These are phyloP conservation scores for Lissocephala sabroskyi DNA, from an alignment of 2,888 invertebrate species.

Conservation along the genomic window DNA sequence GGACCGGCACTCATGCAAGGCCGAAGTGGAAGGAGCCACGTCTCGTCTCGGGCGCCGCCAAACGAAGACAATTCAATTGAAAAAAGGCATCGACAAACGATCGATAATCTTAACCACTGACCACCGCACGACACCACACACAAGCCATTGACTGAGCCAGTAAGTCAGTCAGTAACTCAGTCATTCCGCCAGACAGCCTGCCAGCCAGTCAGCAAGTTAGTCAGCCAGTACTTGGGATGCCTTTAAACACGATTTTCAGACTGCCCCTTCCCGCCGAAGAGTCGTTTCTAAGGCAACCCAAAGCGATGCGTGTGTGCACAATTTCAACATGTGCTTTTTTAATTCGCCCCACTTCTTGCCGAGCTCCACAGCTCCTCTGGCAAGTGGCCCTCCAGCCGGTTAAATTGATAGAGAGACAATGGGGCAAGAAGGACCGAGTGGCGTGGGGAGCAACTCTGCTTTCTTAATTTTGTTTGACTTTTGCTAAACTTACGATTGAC, in stretches of 20 bases:
- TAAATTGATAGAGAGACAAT: too few relatives aligned
- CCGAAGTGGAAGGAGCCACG: conserved; percentile 11
- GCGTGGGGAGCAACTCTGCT: conserved; percentile 17
- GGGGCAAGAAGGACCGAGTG: too few relatives aligned
- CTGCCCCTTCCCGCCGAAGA: too few relatives aligned
- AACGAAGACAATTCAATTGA: conserved; percentile 64
- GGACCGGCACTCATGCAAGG: conserved; percentile 3
- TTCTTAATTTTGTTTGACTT: conserved; percentile 59
- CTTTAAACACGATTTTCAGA: too few relatives aligned
- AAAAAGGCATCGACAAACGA: conserved; percentile 31
- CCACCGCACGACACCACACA: too few relatives aligned
- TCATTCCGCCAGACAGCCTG: conserved; percentile 4
- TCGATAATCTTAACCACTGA: conserved; percentile 58
- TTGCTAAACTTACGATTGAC: conserved; percentile 52
- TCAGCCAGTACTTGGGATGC: background rate
- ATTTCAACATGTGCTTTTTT: too few relatives aligned
- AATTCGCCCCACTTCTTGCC: conserved; percentile 51
- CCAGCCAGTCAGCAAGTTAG: conserved; percentile 15
- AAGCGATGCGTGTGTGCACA: too few relatives aligned
- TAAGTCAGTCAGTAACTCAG: conserved; percentile 18
- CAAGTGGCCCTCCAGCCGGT: too few relatives aligned
- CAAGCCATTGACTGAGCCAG: conserved; percentile 12
- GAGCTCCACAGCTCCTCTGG: too few relatives aligned
- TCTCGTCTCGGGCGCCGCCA: conserved; percentile 26
- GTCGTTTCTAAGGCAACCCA: too few relatives aligned